Conservation (phyloP, 2,113 vertebrate species). For the Tyrannus savana region DNA sequence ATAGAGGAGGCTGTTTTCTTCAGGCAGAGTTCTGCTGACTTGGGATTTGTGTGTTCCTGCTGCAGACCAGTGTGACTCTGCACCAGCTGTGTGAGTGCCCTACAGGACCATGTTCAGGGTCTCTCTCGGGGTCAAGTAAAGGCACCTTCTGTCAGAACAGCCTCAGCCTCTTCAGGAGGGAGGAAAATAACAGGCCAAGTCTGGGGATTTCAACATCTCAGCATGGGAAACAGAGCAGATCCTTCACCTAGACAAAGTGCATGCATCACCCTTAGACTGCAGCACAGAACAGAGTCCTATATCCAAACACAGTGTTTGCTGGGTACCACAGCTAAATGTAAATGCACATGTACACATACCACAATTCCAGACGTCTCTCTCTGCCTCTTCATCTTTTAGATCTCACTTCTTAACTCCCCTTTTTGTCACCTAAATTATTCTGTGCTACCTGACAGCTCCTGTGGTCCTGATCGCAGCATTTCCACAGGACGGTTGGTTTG, state of each 20-base stretch:
- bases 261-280: background rate
- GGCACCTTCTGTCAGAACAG: background rate
- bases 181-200: background rate
- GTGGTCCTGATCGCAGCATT: background rate
- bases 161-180: background rate
- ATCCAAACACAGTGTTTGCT: background rate
- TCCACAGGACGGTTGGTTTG: background rate
- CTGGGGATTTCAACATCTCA: background rate
- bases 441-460: background rate
- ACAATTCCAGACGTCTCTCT: background rate
- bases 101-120: background rate
- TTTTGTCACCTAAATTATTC: background rate
- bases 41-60: background rate
- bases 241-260: background rate
- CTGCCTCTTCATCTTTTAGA: background rate
- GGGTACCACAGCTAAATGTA: background rate
- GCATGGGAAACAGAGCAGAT: background rate
- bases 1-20: background rate
- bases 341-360: background rate
- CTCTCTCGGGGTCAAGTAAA: fast-evolving
- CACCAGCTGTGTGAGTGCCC: background rate
- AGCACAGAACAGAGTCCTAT: background rate
- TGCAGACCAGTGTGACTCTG: background rate
- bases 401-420: background rate
- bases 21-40: background rate